A percentile compares a stretch with the other conserved stretches of the same genome.
Conservation (phyloP, 1,140 invertebrate species). For the Onthophagus taurus region DNA sequence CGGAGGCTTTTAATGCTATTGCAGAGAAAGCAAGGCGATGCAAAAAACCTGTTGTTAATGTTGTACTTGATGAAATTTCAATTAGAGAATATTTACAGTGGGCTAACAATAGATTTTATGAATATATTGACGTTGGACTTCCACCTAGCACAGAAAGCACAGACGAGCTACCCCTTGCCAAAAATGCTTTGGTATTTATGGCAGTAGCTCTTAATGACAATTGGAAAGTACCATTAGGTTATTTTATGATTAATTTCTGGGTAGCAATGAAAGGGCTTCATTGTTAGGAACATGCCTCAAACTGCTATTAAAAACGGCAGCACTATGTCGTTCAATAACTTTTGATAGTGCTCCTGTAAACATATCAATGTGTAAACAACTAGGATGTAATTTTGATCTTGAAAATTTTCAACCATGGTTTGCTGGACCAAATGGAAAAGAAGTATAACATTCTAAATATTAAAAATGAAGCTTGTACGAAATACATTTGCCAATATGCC, state of each 20-base stretch:
- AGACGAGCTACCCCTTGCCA: slow-evolving; percentile 23
- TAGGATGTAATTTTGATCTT: slow-evolving; percentile 25
- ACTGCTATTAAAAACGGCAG: slow-evolving; percentile 26
- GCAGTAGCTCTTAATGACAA: slow-evolving; percentile 25
- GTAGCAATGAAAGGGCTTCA: slow-evolving; percentile 18
- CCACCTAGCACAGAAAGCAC: slow-evolving; percentile 20
- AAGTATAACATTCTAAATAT: no score
- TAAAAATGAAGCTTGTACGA: no score
- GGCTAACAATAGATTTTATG: slow-evolving; percentile 21
- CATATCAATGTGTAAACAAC: slow-evolving; percentile 24
- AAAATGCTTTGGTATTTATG: slow-evolving; percentile 31
- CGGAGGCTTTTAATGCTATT: slow-evolving; percentile 14
- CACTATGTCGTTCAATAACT: slow-evolving; percentile 18
- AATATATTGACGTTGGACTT: slow-evolving; percentile 16
- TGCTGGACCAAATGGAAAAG: no score
- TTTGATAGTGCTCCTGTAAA: slow-evolving; percentile 24
- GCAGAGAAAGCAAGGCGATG: neutral
- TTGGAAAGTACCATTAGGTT: slow-evolving; percentile 35
- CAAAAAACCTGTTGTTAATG: slow-evolving; percentile 1
- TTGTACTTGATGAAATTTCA: slow-evolving; percentile 23
- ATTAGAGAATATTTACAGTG: slow-evolving; percentile 32
- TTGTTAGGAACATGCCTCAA: slow-evolving; percentile 24
- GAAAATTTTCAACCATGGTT: no score
- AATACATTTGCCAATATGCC: no score
- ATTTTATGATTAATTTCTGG: slow-evolving; percentile 31